These are phyloP conservation scores for Cyprichromis sp. DNA, from an alignment of 2,113 vertebrate species.

Conservation along the genomic window DNA sequence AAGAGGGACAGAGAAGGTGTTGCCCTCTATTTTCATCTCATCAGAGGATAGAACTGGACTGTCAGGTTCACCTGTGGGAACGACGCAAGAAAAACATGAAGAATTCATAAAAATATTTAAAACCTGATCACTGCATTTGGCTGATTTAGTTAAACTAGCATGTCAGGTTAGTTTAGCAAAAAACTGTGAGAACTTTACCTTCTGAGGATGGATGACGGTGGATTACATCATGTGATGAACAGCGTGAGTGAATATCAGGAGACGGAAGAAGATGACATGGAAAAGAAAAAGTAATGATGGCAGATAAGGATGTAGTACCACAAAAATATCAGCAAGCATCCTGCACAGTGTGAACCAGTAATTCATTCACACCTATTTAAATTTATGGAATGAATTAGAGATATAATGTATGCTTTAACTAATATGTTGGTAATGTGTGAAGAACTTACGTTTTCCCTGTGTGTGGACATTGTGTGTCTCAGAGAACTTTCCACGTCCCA, in stretches of 20 bases:
- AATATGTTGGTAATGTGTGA: neutral
- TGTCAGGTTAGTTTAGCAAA: neutral
- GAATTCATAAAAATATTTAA: neutral
- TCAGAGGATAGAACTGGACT: constrained; percentile 33
- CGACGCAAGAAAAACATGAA: neutral
- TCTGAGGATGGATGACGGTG: constrained; percentile 25
- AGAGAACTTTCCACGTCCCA: constrained; percentile 62
- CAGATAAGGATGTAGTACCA: neutral
- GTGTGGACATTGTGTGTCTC: constrained; percentile 22
- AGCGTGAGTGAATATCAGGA: constrained; percentile 19
- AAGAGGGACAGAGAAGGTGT: constrained; percentile 57
- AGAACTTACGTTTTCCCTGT: constrained; percentile 55
- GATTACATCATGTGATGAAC: constrained; percentile 1
- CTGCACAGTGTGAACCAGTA: neutral
- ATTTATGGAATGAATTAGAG: neutral
- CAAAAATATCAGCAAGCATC: neutral
- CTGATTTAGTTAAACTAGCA: neutral
- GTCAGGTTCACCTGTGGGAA: constrained; percentile 67
- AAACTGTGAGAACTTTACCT: constrained; percentile 39
- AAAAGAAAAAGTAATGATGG: neutral
- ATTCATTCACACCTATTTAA: neutral
- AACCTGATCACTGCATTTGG: neutral
- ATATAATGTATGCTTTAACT: neutral
- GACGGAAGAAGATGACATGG: neutral
- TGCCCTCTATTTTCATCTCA: constrained; percentile 42